Evolutionary conservation across 2,888 invertebrate genomes (phyloP), one percentile per base, ranked within the genome.

Genomic region (Eurytoma californica): DNA sequence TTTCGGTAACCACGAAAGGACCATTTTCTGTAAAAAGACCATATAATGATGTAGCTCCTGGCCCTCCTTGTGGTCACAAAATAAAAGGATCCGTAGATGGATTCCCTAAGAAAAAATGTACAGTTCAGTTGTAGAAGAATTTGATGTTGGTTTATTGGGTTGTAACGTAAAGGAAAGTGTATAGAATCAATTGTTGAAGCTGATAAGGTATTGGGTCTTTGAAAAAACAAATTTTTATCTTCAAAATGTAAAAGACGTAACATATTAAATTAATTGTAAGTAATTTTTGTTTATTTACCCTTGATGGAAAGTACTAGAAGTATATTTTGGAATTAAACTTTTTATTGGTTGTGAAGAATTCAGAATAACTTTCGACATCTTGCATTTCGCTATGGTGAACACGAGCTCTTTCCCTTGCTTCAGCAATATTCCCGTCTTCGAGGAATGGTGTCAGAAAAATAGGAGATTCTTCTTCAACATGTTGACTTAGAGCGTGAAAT

Each of bases 231-330:
- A 24, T 49, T 13, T 14, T 49, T 14, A 49, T 24, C 24, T 24
- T 67, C 4, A 3, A 30, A 3, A 18, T 13, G 0, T 3, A 16
- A 51, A 0, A n/a, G 0, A 24, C 2, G 24, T 20, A 58, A 58
- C 18, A 18, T 20, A 18, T 20, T 57, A 20, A 18, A 57, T 12
- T 7, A 12, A 57, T 14, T 20, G 24, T 24, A 58, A 18, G 20
- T 28, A 39, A 39, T 24, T 30, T 16, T 7, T 14, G 2, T 12
- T 74, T 14, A 3, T 12, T 74, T 58, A 80, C 90, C 86, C 93
- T 92, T 0, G 96, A 94, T 0, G 96, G 97, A 88, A 97, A 97
- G 87, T 95, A 97, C 97, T 97, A 97, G 90, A 97, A 96, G 91
- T 97, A 97, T 90, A 95, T 92, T 87, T 97, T 97, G 0, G 97